phyloP scores from a whole-genome alignment of 2,113 vertebrate species.

The Cynoglossus semilaevis region DNA sequence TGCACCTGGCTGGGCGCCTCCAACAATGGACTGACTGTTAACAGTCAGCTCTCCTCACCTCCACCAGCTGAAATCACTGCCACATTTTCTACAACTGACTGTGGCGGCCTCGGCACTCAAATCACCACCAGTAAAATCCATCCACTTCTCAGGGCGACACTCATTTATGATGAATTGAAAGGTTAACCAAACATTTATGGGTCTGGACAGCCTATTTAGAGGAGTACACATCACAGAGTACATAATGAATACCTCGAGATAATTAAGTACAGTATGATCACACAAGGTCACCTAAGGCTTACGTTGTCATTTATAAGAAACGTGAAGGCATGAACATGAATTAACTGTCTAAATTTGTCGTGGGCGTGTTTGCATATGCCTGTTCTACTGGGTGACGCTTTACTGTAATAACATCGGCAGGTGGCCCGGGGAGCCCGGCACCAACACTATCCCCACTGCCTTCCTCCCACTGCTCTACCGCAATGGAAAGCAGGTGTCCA shows the following conservation, averaged over 20 bases:
- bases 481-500: conserved; percentile 79
- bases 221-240: conserved; percentile 29
- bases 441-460: conserved; percentile 28
- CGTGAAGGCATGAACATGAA: conserved; percentile 26
- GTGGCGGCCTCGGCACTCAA: conserved; percentile 19
- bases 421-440: conserved; percentile 57
- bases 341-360: conserved; percentile 36
- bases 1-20: conserved; percentile 40
- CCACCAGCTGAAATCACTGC: conserved; percentile 58
- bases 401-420: conserved; percentile 74
- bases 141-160: conserved; percentile 36
- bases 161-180: conserved; percentile 29
- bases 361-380: conserved; percentile 25
- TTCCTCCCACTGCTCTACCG: conserved; percentile 42
- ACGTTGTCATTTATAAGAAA: conserved; percentile 45
- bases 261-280: conserved; percentile 13
- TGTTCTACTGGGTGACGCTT: conserved; percentile 51
- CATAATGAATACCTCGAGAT: conserved; percentile 49
- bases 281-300: conserved; percentile 9
- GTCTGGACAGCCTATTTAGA: conserved; percentile 38
- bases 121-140: conserved; percentile 33
- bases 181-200: conserved; percentile 49
- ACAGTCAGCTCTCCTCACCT: conserved; percentile 60
- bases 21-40: conserved; percentile 69
- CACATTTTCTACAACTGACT: conserved; percentile 51